Percentiles rank a stretch among this genome's conserved stretches.
Evolutionary conservation across 2,113 vertebrate species (phyloP).

Genomic region (Raja brachyura): DNA sequence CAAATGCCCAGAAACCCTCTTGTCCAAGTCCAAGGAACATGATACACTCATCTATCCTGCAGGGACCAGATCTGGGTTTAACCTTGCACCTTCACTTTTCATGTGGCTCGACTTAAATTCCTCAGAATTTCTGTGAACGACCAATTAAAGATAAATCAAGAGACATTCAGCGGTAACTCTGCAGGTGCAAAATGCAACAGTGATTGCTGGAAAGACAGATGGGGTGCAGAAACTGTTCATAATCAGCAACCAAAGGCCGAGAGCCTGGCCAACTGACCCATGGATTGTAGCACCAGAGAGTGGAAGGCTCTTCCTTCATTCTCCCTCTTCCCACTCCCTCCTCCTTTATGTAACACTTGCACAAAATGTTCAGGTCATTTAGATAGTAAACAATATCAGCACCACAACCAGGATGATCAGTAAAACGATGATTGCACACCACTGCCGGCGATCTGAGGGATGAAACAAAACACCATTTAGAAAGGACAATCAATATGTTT

Average conservation of each 20-base stretch:
- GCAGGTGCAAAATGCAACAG: neutral
- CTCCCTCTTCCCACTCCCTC: neutral
- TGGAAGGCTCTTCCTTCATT: neutral
- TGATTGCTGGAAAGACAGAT: neutral
- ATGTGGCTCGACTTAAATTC: neutral
- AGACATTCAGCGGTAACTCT: neutral
- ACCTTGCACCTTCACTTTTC: neutral
- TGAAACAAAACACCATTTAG: constrained; percentile 40
- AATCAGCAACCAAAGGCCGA: neutral
- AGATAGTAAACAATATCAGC: constrained; percentile 79
- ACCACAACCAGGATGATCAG: constrained; percentile 77
- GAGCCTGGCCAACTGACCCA: neutral
- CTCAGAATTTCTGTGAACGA: neutral
- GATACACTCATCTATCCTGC: neutral
- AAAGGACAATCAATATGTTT: neutral
- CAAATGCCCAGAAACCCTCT: neutral
- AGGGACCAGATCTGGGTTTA: neutral
- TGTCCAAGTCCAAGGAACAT: neutral
- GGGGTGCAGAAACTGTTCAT: neutral
- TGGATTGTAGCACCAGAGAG: neutral
- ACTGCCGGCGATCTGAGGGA: constrained; percentile 87
- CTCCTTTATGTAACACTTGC: neutral
- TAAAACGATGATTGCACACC: constrained; percentile 88
- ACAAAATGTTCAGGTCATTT: constrained; percentile 41
- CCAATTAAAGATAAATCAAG: neutral